Conservation (phyloP, 2,888 invertebrate species). For the Lypha dubia region DNA sequence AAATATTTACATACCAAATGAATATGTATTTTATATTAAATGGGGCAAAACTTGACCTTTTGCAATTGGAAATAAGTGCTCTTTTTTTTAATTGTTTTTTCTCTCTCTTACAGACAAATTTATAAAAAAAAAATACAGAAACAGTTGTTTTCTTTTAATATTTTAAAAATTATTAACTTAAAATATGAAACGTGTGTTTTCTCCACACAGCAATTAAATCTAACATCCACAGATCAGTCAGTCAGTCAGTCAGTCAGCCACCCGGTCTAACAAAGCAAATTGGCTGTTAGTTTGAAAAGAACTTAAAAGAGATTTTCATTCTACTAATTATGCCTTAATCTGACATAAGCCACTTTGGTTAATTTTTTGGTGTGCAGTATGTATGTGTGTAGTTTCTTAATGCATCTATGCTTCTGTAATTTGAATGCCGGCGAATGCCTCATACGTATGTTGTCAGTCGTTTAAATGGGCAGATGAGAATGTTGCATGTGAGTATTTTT, state of each 20-base stretch:
- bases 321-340: conserved; percentile 75
- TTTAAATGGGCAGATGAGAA: conserved; percentile 37
- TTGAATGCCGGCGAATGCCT: conserved; percentile 45
- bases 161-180: conserved; percentile 58
- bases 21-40: conserved; percentile 63
- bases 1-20: conserved; percentile 36
- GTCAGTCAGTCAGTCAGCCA: conserved; percentile 30
- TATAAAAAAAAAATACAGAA: conserved; percentile 8
- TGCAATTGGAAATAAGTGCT: conserved; percentile 75
- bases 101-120: no score
- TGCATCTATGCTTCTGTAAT: conserved; percentile 31
- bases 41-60: conserved; percentile 78
- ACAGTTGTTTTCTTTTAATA: conserved; percentile 65
- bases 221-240: conserved; percentile 13
- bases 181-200: conserved; percentile 48
- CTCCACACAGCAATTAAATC: not conserved
- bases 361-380: conserved; percentile 44
- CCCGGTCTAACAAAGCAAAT: conserved; percentile 57
- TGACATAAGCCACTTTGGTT: conserved; percentile 76
- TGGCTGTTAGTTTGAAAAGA: conserved; percentile 69
- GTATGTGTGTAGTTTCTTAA: conserved; percentile 16
- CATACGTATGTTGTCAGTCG: conserved; percentile 14
- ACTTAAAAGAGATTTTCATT: conserved; percentile 70
- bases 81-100: no score
- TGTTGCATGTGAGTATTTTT: conserved; percentile 38